phyloP scores from a whole-genome alignment of 2,888 invertebrate genomes.

The Drosophila ezoana region DNA sequence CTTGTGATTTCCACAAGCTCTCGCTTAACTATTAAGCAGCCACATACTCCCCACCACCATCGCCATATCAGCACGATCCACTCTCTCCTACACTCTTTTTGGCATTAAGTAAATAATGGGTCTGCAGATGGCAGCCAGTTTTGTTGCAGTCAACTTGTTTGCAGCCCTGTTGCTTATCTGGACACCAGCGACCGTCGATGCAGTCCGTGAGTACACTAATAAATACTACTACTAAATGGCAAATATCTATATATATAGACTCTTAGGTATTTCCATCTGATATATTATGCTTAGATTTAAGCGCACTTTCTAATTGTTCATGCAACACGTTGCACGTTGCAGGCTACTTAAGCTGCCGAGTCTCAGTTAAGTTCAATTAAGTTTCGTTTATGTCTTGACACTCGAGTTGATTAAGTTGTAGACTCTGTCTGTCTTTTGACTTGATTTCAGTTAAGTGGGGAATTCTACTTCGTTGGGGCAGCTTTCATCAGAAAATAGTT shows the following conservation, averaged over 20 bases:
- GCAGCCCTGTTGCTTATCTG: conserved; percentile 82
- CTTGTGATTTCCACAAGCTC: conserved; percentile 33
- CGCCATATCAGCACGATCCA: conserved; percentile 11
- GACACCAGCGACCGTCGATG: conserved; percentile 83
- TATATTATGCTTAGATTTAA: conserved; percentile 37
- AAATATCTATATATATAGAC: background rate
- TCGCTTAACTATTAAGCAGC: conserved; percentile 12
- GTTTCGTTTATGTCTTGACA: conserved; percentile 24
- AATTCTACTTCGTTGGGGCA: conserved; percentile 1
- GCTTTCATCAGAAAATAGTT: background rate
- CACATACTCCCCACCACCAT: conserved; percentile 3
- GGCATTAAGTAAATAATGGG: conserved; percentile 82
- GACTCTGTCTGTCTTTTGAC: conserved; percentile 1
- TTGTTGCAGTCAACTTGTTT: conserved; percentile 83
- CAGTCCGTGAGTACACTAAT: conserved; percentile 84
- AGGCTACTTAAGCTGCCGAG: background rate
- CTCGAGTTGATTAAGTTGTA: conserved; percentile 19
- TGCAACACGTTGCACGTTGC: conserved; percentile 17
- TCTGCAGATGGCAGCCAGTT: conserved; percentile 85
- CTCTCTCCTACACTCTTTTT: conserved; percentile 21
- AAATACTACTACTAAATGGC: conserved; percentile 3
- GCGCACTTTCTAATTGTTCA: conserved; percentile 17
- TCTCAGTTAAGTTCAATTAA: conserved; percentile 32
- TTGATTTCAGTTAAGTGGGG: conserved; percentile 8
- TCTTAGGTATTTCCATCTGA: conserved; percentile 1